Evolutionary conservation across 2,797 vertebrate genomes (phyloP).

Genomic region (Glyptemys insculpta): DNA sequence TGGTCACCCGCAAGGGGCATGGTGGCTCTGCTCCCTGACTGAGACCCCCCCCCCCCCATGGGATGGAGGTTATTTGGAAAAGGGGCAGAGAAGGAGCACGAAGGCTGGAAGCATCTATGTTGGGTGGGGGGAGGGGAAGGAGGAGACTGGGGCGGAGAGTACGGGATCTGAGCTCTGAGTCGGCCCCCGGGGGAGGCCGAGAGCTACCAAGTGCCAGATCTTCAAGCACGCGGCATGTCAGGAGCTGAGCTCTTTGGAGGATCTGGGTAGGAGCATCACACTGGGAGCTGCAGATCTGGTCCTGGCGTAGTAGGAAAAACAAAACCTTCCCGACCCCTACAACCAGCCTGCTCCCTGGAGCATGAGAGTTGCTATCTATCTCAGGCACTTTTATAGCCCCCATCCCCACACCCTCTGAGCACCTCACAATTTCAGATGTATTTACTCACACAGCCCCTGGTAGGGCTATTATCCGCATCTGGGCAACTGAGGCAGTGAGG

Average conservation of each 20-base stretch:
- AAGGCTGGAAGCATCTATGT: background rate
- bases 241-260: background rate
- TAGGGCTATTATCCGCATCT: background rate
- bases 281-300: background rate
- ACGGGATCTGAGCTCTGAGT: background rate
- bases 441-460: background rate
- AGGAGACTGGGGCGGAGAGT: background rate
- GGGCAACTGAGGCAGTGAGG: background rate
- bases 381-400: background rate
- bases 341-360: background rate
- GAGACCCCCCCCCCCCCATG: background rate
- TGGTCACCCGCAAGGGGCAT: background rate
- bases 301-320: background rate
- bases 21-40: background rate
- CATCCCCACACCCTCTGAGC: background rate
- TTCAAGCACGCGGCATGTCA: background rate
- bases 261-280: background rate
- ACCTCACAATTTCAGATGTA: background rate
- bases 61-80: background rate
- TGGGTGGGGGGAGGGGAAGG: background rate
- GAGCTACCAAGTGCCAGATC: background rate
- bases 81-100: background rate
- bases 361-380: background rate
- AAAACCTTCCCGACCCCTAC: background rate
- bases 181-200: background rate